Evolutionary conservation across 2,888 invertebrate species (phyloP), one percentile per base, ranked within the genome.

Genomic region (Platypus cylindrus): DNA sequence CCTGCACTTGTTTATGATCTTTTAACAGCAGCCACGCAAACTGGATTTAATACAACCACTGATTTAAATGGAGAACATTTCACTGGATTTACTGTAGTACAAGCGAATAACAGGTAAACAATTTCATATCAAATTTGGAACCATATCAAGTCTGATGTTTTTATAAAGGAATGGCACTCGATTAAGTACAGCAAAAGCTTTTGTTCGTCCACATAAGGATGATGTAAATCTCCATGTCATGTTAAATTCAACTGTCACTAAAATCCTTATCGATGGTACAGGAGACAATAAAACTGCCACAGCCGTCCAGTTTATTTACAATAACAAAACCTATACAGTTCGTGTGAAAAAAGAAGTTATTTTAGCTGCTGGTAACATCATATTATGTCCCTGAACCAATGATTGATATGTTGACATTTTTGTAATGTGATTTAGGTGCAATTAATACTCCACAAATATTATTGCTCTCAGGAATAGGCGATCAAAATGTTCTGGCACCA

Each of bases 371-470:
- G 77, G 78, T 1, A 23, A 28, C 7, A 20, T 20, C 7, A 20
- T 8, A 8, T 20, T 20, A 8, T n/a, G n/a, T n/a, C n/a, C n/a
- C n/a, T n/a, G n/a, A n/a, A n/a, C n/a, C n/a, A n/a, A n/a, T n/a
- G n/a, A n/a, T n/a, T n/a, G n/a, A n/a, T n/a, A n/a, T n/a, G n/a
- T n/a, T n/a, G n/a, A n/a, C n/a, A n/a, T n/a, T 8, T n/a, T n/a
- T n/a, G n/a, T n/a, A n/a, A 28, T 30, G 3, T 17, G 20, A 14
- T 32, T 7, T 17, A 31, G 43, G 43, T 22, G 66, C 76, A 0
- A 53, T 78, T 3, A 75, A 75, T 53, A 70, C 76, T 0, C 77
- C 78, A 0, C 73, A 78, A 56, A 57, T 77, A n/a, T 62, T 78
- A 2, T 51, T 77, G 5, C 65, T 74, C 2, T 77, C 76, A 1